Percentiles rank a stretch among this genome's conserved stretches.
phyloP scores from a whole-genome alignment of 2,888 invertebrate genomes.

The Pyrocoelia pectoralis region DNA sequence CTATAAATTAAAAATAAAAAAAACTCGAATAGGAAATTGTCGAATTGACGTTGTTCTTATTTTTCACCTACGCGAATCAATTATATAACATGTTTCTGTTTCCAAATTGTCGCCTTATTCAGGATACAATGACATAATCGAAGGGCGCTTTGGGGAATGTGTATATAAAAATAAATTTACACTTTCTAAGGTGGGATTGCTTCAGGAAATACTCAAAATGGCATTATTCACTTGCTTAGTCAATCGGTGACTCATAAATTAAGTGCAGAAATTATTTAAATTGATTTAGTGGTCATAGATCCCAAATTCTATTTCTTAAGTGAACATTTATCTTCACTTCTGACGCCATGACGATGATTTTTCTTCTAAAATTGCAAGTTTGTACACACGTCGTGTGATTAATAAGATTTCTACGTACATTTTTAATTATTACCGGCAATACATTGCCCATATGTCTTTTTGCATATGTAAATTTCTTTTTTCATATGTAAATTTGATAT shows the following conservation, averaged over 20 bases:
- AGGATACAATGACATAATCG: background rate
- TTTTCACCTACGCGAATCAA: background rate
- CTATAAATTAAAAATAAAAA: slow-evolving; percentile 14
- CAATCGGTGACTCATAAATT: background rate
- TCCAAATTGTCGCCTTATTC: slow-evolving; percentile 1
- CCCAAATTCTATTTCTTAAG: background rate
- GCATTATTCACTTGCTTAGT: background rate
- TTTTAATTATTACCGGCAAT: background rate
- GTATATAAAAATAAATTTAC: background rate
- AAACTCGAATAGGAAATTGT: slow-evolving; percentile 8
- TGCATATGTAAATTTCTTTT: background rate
- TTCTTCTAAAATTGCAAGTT: too few species aligned
- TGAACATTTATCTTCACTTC: background rate
- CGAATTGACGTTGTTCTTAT: slow-evolving; percentile 3
- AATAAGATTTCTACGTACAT: background rate
- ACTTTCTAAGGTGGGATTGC: background rate
- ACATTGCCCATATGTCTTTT: background rate
- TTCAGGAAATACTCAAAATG: background rate
- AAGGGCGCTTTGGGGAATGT: background rate
- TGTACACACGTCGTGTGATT: too few species aligned
- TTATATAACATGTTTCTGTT: background rate
- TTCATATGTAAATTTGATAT: background rate
- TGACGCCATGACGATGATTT: background rate
- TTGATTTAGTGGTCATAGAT: background rate
- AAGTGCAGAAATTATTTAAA: background rate